phyloP scores from a whole-genome alignment of 1,140 invertebrate species.

The Caenorhabditis remanei region DNA sequence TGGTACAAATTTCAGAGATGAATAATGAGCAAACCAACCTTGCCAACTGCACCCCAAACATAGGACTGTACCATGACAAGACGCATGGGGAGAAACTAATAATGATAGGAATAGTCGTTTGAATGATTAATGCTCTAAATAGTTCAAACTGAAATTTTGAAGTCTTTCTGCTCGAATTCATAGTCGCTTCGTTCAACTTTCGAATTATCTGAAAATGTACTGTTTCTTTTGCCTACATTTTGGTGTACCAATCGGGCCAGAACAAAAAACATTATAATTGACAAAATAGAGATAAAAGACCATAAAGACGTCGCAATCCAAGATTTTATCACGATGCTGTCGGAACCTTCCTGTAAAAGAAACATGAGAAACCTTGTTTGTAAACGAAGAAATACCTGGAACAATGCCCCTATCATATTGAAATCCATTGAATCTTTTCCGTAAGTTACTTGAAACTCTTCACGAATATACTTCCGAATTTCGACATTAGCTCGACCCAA shows the following conservation, averaged over 20 bases:
- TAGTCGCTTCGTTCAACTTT: neutral
- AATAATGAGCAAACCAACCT: neutral
- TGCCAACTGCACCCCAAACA: neutral
- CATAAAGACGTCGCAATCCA: neutral
- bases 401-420: neutral
- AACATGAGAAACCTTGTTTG: too few species aligned
- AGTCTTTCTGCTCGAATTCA: neutral
- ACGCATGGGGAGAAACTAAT: neutral
- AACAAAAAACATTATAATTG: neutral
- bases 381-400: too few species aligned
- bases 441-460: neutral
- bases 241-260: neutral
- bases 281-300: neutral
- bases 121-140: neutral
- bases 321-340: neutral
- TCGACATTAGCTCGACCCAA: neutral
- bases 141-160: slow-evolving; percentile 1
- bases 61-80: neutral
- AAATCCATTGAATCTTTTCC: slow-evolving; percentile 3
- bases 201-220: neutral
- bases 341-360: neutral
- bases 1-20: too few species aligned
- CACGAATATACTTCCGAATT: neutral
- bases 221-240: neutral
- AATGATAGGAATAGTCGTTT: neutral